Evolutionary conservation across 1,140 invertebrate genomes (phyloP).

Genomic region (Ostrea denselamellosa): DNA sequence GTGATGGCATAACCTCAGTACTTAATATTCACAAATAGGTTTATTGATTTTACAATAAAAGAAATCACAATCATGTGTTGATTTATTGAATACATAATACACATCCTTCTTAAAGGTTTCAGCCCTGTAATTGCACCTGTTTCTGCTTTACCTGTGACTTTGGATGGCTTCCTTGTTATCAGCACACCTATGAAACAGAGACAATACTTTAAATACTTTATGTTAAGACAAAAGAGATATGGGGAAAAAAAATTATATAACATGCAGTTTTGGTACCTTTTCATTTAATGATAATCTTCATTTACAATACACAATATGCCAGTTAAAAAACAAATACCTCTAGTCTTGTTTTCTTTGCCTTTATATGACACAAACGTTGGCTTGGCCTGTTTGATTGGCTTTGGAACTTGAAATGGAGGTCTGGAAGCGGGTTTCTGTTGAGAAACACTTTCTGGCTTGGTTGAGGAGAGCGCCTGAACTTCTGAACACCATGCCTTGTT

Average conservation of each 20-base stretch:
- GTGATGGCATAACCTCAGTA: too few species aligned
- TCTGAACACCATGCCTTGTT: constrained; percentile 57
- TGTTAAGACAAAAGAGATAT: too few species aligned
- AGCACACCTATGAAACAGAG: neutral
- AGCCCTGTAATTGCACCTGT: neutral
- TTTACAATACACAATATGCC: too few species aligned
- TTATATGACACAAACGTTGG: constrained; percentile 21
- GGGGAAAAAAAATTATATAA: too few species aligned
- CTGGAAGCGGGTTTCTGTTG: neutral
- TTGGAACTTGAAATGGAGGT: constrained; percentile 5
- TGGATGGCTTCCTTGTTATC: neutral
- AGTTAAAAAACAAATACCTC: neutral
- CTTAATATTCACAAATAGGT: too few species aligned
- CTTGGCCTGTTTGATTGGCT: neutral
- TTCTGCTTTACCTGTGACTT: neutral
- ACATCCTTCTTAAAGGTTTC: neutral
- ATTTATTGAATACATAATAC: too few species aligned
- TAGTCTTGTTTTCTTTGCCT: neutral
- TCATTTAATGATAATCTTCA: too few species aligned
- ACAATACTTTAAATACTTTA: too few species aligned
- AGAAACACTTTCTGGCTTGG: neutral
- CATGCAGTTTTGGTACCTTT: too few species aligned
- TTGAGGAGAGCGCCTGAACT: constrained; percentile 12
- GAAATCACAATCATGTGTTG: too few species aligned
- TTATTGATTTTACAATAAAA: too few species aligned